Base-by-base conservation (phyloP, 1,140 invertebrate genomes). In the Eurosta solidaginis region DNA sequence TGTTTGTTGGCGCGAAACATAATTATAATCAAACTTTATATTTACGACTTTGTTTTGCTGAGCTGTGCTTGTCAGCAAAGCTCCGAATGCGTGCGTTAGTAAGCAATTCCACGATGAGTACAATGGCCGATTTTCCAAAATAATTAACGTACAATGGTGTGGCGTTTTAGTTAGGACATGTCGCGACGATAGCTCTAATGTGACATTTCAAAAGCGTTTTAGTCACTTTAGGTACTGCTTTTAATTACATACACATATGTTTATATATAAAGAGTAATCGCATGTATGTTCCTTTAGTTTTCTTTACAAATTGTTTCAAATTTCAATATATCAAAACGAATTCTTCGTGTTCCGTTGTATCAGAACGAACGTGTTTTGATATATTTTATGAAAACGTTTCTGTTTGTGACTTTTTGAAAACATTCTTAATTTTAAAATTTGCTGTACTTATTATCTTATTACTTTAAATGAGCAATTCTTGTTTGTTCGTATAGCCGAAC, bases 151-250 rank as follows among this genome's bases (percentile, higher is more conserved):
- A 33, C 59, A 9, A 7, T 68, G 59, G 59, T 33, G 59, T 68
- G 59, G 59, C 59, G 59, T 68, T 40, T 68, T 33, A 68, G 40
- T 68, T 68, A 17, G n/a, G 33, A n/a, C n/a, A n/a, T n/a, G n/a
- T n/a, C 59, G n/a, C 59, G n/a, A 1, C 36, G 33, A 7, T 68
- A 2, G 27, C 12, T 29, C 59, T 17, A 68, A 68, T 68, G 59
- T 68, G 59, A 68, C 59, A 68, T 33, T 27, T 68, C 40, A 68
- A 29, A 68, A 40, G 59, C 33, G 3, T 36, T 29, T 68, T 68
- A 33, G 33, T 20, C 2, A 40, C 40, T 63, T 63, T 52, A 52
- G 12, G 14, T 25, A n/a, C 59, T 17, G 25, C 7, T 6, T 52
- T 5, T 52, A 7, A n/a, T 2, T 25, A 22, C 22, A 25, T 52